Base-by-base conservation (phyloP, 2,888 invertebrate genomes). In the Dynastes tityus region DNA sequence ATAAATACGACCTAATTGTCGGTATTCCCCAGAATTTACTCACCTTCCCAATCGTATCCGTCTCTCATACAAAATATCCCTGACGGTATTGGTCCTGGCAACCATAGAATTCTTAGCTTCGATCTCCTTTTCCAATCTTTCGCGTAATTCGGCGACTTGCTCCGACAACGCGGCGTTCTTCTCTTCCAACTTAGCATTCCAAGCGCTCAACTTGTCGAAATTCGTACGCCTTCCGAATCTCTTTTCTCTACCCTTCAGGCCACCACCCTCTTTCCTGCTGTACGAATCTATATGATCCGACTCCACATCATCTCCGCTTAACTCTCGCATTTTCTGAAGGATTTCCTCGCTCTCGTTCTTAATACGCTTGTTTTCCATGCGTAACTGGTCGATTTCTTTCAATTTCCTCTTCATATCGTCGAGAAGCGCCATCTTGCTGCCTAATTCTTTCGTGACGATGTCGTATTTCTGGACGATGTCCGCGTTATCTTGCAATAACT, bases 11-110 rank as follows among this genome's bases (percentile, higher is more conserved):
- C 22, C 22, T 22, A 22, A 22, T 22, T 22, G 22, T 22, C 22
- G 22, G 22, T 22, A 22, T 22, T 22, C 22, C 22, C 22, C 22
- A 22, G 22, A 22, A 22, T 22, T 22, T 22, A 68, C 77, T 68
- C 4, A 77, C 77, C 77, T 77, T 32, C 68, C 77, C 45, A 77
- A 67, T 40, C 77, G 77, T 55, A 77, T 68, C 67, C 77, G 68
- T 13, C 68, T 67, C n/a, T 77, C 67, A 13, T 22, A 27, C 1
- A 77, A 16, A 5, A 67, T 77, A 68, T 77, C 77, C 55, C 58
- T 77, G 4, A 68, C 58, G 9, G 49, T 49, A n/a, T 77, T 77
- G 22, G 53, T 58, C 13, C 65, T 67, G 4, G 55, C 67, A 6
- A 67, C 16, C 2, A 77, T 11, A 2, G 55, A 68, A 67, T 68